Conservation (phyloP, 2,888 invertebrate genomes). For the Nymphalis c-album region DNA sequence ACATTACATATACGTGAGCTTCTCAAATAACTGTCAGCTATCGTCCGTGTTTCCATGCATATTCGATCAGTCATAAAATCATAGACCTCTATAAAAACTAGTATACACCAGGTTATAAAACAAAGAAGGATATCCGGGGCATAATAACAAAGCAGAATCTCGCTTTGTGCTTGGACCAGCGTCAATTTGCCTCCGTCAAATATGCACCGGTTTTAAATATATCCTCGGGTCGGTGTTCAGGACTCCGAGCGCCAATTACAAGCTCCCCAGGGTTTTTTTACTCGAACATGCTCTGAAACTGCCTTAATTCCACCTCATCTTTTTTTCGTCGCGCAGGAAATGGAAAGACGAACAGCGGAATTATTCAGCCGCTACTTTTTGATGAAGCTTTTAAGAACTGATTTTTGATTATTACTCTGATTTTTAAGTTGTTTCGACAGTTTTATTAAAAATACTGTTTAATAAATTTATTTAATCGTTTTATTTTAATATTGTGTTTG, state of each 20-base stretch:
- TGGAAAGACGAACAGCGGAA: constrained; percentile 23
- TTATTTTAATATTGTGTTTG: too few species aligned
- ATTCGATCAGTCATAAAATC: constrained; percentile 10
- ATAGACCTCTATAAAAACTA: not conserved
- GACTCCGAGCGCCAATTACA: constrained; percentile 56
- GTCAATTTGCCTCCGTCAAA: constrained; percentile 37
- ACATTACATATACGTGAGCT: not conserved
- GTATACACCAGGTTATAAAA: constrained; percentile 10
- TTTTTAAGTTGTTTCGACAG: not conserved
- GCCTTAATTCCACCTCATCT: constrained; percentile 27
- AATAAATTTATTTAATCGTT: too few species aligned
- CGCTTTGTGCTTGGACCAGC: constrained; percentile 21
- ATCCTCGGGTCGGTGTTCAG: constrained; percentile 42
- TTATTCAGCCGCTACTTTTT: constrained; percentile 13
- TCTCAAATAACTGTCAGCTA: not conserved
- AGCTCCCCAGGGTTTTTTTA: constrained; percentile 43
- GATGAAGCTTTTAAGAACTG: constrained; percentile 1
- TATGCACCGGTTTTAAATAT: constrained; percentile 48
- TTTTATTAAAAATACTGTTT: too few species aligned
- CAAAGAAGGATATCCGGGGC: not conserved
- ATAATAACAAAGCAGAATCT: constrained; percentile 15
- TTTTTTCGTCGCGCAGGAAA: constrained; percentile 33
- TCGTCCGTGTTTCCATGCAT: not conserved
- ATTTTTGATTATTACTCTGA: constrained; percentile 5
- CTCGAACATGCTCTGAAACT: constrained; percentile 14